Evolutionary conservation across 2,113 vertebrate species (phyloP), one percentile per base, ranked within the genome.

Genomic region (Callospermophilus lateralis): DNA sequence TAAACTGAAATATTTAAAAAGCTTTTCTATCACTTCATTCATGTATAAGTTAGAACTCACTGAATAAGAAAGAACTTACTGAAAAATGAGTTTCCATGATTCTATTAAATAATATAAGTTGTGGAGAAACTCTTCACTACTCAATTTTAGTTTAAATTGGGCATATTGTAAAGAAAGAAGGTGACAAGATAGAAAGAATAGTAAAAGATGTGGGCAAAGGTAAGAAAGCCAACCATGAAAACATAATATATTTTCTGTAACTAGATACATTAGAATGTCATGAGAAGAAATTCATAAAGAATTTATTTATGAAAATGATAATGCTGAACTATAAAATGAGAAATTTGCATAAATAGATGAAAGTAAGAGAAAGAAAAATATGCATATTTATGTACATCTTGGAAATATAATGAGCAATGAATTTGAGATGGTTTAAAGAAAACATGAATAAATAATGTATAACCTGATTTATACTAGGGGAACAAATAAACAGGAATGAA

Each of bases 381-480:
- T 97, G 90, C 39, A 91, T 94, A 96, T 83, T 94, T 95, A 96
- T 93, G 53, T 96, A 91, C 24, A 89, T 94, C 84, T 92, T 90
- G 17, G 37, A 96, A 97, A 92, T 91, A 65, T 70, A 93, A 97
- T 73, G 96, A 97, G 83, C 48, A 90, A 58, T 70, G 53, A 76
- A 93, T 96, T 96, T 91, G 83, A 94, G 72, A 86, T 48, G 83
- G 79, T 70, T 97, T 95, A 91, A 94, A 94, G 61, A 74, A 97
- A 96, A 96, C 86, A 83, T 89, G 65, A 97, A 96, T 97, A 97
- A 96, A 97, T 91, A 89, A 94, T 95, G 74, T 89, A 74, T 89
- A 90, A 90, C 61, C 37, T 96, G 78, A 94, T 95, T 96, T 94
- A 95, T 93, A 94, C 86, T 61, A 93, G 26, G 76, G 34, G 37